phyloP scores from a whole-genome alignment of 2,888 invertebrate genomes.

The Metopia argyrocephala region DNA sequence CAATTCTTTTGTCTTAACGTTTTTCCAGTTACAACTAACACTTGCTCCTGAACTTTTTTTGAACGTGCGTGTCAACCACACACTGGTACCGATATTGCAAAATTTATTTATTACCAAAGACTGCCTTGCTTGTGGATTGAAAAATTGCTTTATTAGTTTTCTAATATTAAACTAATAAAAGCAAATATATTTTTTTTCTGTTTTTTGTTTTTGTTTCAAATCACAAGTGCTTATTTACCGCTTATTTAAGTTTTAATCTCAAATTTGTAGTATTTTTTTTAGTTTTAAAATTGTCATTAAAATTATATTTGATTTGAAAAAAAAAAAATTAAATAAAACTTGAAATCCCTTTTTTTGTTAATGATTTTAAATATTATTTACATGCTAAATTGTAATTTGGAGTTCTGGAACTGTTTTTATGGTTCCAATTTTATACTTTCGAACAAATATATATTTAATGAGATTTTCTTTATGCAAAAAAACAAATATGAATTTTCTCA shows the following conservation, averaged over 20 bases:
- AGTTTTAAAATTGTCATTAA: conserved; percentile 16
- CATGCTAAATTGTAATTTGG: conserved; percentile 35
- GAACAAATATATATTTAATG: not conserved
- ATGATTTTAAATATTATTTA: not conserved
- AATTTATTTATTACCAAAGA: conserved; percentile 21
- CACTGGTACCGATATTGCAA: conserved; percentile 50
- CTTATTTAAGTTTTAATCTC: not conserved
- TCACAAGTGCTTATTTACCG: not conserved
- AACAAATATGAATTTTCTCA: not conserved
- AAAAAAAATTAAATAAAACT: conserved; percentile 8
- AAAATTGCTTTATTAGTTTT: conserved; percentile 23
- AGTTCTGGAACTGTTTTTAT: not conserved
- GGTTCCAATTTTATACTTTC: not conserved
- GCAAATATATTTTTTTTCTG: not conserved
- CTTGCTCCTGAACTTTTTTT: not conserved
- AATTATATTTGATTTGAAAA: not conserved
- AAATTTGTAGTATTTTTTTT: not conserved
- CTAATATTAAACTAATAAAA: not conserved
- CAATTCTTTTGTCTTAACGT: not conserved
- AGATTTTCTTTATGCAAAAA: not conserved
- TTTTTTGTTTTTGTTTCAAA: not conserved
- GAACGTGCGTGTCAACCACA: conserved; percentile 45
- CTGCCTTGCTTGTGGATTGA: not conserved
- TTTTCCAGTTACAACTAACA: not conserved
- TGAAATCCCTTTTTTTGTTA: too few relatives aligned